These are phyloP conservation scores for Campoletis sonorensis DNA, from an alignment of 1,140 invertebrate genomes.

Conservation along the genomic window DNA sequence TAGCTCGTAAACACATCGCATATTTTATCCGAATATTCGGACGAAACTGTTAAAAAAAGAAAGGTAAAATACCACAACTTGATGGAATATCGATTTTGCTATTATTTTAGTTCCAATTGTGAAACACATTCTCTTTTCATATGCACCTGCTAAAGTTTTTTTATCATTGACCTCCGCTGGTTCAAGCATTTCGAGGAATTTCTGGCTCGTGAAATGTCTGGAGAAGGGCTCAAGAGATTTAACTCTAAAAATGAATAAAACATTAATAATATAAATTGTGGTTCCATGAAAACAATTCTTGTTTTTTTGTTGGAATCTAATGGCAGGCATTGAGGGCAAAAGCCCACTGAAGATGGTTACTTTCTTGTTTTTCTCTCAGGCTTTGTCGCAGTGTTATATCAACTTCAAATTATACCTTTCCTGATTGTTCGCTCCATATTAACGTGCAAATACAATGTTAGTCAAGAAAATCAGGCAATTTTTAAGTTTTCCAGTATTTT, in stretches of 20 bases:
- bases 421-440: too few relatives aligned
- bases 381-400: too few relatives aligned
- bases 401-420: too few relatives aligned
- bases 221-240: constrained; percentile 94
- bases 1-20: constrained; percentile 84
- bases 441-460: too few relatives aligned
- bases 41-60: constrained; percentile 78
- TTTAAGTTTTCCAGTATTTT: too few relatives aligned
- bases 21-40: constrained; percentile 83
- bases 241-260: constrained; percentile 67
- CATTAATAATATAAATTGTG: not conserved
- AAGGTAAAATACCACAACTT: not conserved
- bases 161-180: constrained; percentile 79
- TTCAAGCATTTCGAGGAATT: constrained; percentile 89
- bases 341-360: too few relatives aligned
- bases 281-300: too few relatives aligned
- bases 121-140: not conserved
- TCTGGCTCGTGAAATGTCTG: constrained; percentile 87
- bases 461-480: too few relatives aligned
- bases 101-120: not conserved
- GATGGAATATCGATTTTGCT: not conserved
- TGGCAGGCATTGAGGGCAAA: too few relatives aligned
- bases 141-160: constrained; percentile 69
- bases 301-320: not conserved
- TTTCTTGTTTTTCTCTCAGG: too few relatives aligned